Evolutionary conservation across 1,140 invertebrate species (phyloP), one percentile per base, ranked within the genome.

Genomic region (Zaprionus camerounensis): DNA sequence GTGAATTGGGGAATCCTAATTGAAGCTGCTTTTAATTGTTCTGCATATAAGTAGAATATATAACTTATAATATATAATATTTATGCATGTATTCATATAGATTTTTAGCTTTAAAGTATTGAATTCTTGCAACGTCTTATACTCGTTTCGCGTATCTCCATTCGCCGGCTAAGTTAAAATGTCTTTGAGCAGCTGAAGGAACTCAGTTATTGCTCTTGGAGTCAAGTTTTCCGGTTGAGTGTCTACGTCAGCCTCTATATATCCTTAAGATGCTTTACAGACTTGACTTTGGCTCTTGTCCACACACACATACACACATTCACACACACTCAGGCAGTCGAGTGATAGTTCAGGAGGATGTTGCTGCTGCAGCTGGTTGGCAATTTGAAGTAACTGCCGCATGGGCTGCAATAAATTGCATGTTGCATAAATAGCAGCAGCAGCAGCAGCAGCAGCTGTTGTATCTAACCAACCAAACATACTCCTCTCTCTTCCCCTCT

Each of bases 321-420:
- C n/a, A 17, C 41, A 44, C 15, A 44, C n/a, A 6, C 15, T 17
- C 15, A 44, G 6, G 13, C 34, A 59, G 17, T 7, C 31, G 11
- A 26, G 24, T 34, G 58, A 41, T 65, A 28, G 15, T 46, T 41
- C 66, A 61, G 24, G 36, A 5, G 20, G n/a, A 20, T 56, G 51
- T 20, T 56, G 64, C 24, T 71, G 58, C 22, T 28, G 44, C 34
- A n/a, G 55, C 41, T 53, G 65, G 53, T 36, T 69, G 51, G 49
- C 58, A 69, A 69, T 62, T 46, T 74, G 38, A 70, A 74, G 71
- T 74, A 70, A 74, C 66, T 74, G 66, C 71, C 66, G 55, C 51
- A 69, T 77, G 71, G 70, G 59, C 73, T 36, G 73, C 81, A 84
- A 84, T 84, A 85, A 84, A 84, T 85, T 85, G 81, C 82, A 78